Percentiles rank a stretch among this genome's conserved stretches.
Conservation (phyloP, 1,140 invertebrate genomes). For the Leptinotarsa undecemlineata region DNA sequence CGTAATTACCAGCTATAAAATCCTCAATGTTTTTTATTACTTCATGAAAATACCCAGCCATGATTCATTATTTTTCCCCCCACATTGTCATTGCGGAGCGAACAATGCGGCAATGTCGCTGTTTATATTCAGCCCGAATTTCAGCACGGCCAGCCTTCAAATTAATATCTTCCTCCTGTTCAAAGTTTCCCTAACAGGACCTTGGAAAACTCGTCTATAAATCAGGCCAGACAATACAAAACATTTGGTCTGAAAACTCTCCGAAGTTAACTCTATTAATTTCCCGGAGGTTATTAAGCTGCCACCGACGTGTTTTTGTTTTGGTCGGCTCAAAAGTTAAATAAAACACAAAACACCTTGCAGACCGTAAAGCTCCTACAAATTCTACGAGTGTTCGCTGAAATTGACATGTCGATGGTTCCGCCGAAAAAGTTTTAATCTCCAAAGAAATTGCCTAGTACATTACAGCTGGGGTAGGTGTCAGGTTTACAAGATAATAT, state of each 20-base stretch:
- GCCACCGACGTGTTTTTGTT: constrained; percentile 6
- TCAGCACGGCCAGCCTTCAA: background rate
- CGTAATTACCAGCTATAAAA: too few species aligned
- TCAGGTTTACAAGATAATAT: background rate
- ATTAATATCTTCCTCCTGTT: constrained; percentile 3
- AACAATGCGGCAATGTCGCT: constrained; percentile 1
- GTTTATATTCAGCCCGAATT: background rate
- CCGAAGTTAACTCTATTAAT: background rate
- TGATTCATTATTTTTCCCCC: background rate
- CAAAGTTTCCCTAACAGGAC: background rate
- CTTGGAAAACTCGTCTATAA: background rate
- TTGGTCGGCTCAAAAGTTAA: constrained; percentile 3
- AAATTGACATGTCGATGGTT: background rate
- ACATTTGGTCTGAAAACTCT: background rate
- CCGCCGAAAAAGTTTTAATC: background rate
- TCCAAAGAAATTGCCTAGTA: background rate
- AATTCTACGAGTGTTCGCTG: constrained; percentile 1
- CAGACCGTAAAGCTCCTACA: background rate
- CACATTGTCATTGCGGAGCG: background rate
- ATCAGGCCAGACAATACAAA: constrained; percentile 5
- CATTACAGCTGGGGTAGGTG: background rate
- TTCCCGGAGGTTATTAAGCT: constrained; percentile 5
- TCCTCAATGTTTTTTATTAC: background rate
- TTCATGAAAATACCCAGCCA: background rate
- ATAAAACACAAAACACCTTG: background rate